These are phyloP conservation scores for Drosophila affinis DNA, from an alignment of 2,888 invertebrate genomes.

Conservation along the genomic window DNA sequence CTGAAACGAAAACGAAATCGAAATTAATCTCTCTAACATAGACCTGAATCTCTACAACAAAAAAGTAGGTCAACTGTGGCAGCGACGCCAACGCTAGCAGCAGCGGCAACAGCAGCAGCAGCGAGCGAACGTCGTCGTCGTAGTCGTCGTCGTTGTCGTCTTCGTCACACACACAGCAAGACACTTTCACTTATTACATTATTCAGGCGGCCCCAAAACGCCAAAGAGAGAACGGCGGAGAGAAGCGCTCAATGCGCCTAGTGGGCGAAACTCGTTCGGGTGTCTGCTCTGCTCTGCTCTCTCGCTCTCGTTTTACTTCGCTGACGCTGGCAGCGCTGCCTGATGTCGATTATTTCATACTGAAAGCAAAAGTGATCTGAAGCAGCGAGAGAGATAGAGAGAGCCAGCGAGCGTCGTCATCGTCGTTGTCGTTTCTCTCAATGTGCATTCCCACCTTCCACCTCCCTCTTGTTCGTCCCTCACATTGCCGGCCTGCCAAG, in stretches of 20 bases:
- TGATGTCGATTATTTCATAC: conserved; percentile 81
- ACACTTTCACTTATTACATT: conserved; percentile 95
- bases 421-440: conserved; percentile 30
- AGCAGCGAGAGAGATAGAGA: conserved; percentile 20
- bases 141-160: conserved; percentile 18
- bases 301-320: conserved; percentile 9
- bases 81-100: conserved; percentile 82
- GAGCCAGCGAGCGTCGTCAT: conserved; percentile 36
- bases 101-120: conserved; percentile 39
- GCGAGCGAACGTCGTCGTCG: conserved; percentile 17
- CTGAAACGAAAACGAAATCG: conserved; percentile 76
- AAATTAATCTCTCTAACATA: conserved; percentile 88
- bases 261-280: conserved; percentile 75
- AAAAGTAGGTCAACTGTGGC: conserved; percentile 90
- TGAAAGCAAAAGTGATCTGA: conserved; percentile 84
- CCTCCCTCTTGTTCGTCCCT: conserved; percentile 34
- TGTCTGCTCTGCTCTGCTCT: neutral
- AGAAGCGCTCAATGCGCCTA: conserved; percentile 28
- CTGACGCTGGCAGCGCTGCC: conserved; percentile 20
- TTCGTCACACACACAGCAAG: conserved; percentile 62
- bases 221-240: conserved; percentile 22
- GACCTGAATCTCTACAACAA: conserved; percentile 91
- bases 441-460: conserved; percentile 54
- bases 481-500: conserved; percentile 68
- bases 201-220: conserved; percentile 85